Evolutionary conservation across 2,888 invertebrate genomes (phyloP), one percentile per base, ranked within the genome.

Genomic region (Perizoma flavofasciatum): DNA sequence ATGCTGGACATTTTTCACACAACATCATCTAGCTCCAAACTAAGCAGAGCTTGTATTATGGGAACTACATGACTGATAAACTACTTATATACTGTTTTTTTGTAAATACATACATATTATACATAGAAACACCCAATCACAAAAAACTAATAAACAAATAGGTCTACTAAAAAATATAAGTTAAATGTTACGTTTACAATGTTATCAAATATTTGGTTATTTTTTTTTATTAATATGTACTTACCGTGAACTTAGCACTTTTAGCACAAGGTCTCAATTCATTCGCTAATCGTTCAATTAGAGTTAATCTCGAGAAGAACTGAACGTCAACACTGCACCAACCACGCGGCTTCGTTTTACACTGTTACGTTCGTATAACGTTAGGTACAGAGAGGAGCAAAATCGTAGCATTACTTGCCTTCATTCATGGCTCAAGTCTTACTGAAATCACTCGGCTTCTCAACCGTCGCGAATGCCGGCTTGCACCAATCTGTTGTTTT

Each of bases 401-500:
- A 69, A 66, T 70, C 67, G 70, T 62, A 67, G 70, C 70, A 61
- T 70, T 76, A 75, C 75, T 71, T 72, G 78, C 75, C 73, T 51
- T 78, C 85, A 87, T 85, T 85, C 85, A 86, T 80, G 82, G 75
- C 77, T 72, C 73, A 77, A 77, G 79, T 81, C 83, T 80, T 77
- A 80, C 83, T 81, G 80, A 79, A 78, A 79, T 82, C 81, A 79
- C 78, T 73, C 81, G 75, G 79, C 77, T 71, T 74, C 72, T 80
- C 79, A 78, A 79, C 79, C 80, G 83, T 77, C 81, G 71, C 78
- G 77, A 80, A 80, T 79, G 85, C 90, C 89, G 86, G 88, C 83
- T 66, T 83, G 82, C 85, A 88, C 85, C 81, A 83, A 86, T 86
- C 88, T 89, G 90, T 89, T 91, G 90, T 91, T 89, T 89, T 87